Percentiles rank a stretch among this genome's conserved stretches.
phyloP scores from a whole-genome alignment of 1,140 invertebrate species.

The Tyrophagus putrescentiae region DNA sequence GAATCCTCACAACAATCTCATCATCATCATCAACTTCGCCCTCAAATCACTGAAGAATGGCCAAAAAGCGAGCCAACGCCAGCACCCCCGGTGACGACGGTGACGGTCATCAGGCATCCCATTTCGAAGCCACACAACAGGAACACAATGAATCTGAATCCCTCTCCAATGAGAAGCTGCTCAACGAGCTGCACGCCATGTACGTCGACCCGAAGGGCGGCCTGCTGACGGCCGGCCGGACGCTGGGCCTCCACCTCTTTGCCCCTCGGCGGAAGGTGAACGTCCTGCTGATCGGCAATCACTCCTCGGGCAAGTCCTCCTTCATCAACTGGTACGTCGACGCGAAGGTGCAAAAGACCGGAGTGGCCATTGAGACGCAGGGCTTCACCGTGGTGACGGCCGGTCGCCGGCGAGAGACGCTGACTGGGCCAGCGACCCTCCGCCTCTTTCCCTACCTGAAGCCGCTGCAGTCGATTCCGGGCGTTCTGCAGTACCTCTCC shows the following conservation, averaged over 20 bases:
- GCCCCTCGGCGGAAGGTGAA: slow-evolving; percentile 46
- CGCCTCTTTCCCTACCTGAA: slow-evolving; percentile 47
- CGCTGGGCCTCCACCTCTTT: slow-evolving; percentile 37
- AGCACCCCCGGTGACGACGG: too few relatives aligned
- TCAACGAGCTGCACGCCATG: slow-evolving; percentile 42
- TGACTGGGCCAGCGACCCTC: slow-evolving; percentile 46
- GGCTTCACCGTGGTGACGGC: slow-evolving; percentile 45
- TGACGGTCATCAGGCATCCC: too few relatives aligned
- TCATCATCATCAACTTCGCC: too few relatives aligned
- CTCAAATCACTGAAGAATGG: too few relatives aligned
- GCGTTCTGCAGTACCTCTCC: slow-evolving; percentile 42
- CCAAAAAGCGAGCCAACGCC: too few relatives aligned
- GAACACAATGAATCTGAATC: too few relatives aligned
- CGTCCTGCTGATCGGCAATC: slow-evolving; percentile 46
- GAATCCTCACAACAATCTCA: too few relatives aligned
- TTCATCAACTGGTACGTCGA: slow-evolving; percentile 52
- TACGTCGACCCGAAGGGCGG: slow-evolving; percentile 43
- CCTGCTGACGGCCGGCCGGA: slow-evolving; percentile 39
- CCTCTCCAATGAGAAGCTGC: slow-evolving; percentile 40
- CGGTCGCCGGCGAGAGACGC: slow-evolving; percentile 43
- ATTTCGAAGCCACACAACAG: too few relatives aligned
- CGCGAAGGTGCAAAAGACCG: slow-evolving; percentile 45
- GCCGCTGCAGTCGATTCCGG: slow-evolving; percentile 41
- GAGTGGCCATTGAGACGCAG: slow-evolving; percentile 48
- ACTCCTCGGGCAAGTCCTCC: slow-evolving; percentile 48